Base-by-base conservation (phyloP, 1,140 invertebrate genomes). In the Bicyclus anynana region DNA sequence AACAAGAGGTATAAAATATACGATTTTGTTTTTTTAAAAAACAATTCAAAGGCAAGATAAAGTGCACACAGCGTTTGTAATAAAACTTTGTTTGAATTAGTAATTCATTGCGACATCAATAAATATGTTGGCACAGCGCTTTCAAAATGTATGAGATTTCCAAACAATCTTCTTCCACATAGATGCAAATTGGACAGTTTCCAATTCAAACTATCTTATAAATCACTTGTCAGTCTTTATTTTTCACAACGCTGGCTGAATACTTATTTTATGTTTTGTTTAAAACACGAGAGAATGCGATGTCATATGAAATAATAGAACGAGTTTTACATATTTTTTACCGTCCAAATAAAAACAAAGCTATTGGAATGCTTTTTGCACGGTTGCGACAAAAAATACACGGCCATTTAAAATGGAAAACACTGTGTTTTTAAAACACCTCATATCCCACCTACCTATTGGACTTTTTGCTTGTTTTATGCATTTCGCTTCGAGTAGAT, bases 1-100 rank as follows among this genome's bases (percentile, higher is more conserved):
- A 59, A 35, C 69, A 69, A 62, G 73, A 84, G 80, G 80, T 84
- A 79, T 55, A 35, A 9, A 18, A 21, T 9, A 3, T 1, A 44
- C 12, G 20, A 12, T 44, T 6, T 20, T 44, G 20, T 17, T 20
- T 9, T 7, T 17, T 17, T 17, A 2, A 10, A 44, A 44, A 14
- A 20, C n/a, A 44, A 20, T 17, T 44, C 1, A 18, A 42, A 16
- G 7, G 12, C 10, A 20, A 44, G 40, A 44, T 44, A n/a, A 20
- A 44, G 1, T 44, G 40, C 17, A 44, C 20, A 44, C 12, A 44
- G 16, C 40, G 20, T 20, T 20, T 6, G 13, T 20, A 58, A 37
- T 44, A 47, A 52, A 44, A 52, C 16, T 23, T 16, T 20, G 20
- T 52, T 59, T 42, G 35, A 33, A 52, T 59, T 52, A 52, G 26